Conservation (phyloP, 2,113 vertebrate species). For the Sigmodon hispidus region DNA sequence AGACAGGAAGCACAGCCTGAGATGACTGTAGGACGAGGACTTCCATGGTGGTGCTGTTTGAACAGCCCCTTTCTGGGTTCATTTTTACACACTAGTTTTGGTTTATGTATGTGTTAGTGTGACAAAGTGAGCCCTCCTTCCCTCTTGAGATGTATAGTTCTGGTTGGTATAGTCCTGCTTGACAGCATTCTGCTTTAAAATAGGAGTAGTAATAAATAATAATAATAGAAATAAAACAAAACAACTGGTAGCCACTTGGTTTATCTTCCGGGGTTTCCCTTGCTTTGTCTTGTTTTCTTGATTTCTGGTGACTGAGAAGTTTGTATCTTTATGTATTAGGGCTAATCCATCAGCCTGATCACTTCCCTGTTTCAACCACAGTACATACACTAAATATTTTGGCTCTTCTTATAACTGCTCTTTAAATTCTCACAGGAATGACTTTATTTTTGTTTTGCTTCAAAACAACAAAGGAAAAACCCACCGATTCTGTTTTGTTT, state of each 20-base stretch:
- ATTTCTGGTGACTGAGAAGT: constrained; percentile 44
- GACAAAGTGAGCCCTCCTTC: background rate
- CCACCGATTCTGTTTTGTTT: constrained; percentile 61
- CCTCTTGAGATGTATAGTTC: constrained; percentile 36
- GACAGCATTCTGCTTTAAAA: background rate
- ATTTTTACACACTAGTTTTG: constrained; percentile 44
- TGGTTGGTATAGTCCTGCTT: background rate
- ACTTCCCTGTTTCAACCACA: constrained; percentile 46
- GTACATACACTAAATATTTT: constrained; percentile 46
- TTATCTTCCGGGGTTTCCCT: background rate
- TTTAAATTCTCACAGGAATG: constrained; percentile 38
- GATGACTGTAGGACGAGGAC: background rate
- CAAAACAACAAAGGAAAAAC: constrained; percentile 45
- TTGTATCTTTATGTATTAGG: background rate
- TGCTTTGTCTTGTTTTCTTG: constrained; percentile 43
- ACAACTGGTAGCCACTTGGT: background rate
- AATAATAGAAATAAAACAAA: background rate
- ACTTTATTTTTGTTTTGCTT: constrained; percentile 71
- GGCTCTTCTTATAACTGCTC: constrained; percentile 43
- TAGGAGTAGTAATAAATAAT: no score
- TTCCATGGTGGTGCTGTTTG: background rate
- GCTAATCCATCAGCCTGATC: constrained; percentile 40
- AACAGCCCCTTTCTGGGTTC: background rate
- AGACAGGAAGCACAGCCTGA: background rate
- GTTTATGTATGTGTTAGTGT: constrained; percentile 39